Percentiles rank a stretch among this genome's conserved stretches.
These are phyloP conservation scores for Drosophila vallismaia DNA, from an alignment of 2,888 invertebrate genomes.

Conservation along the genomic window DNA sequence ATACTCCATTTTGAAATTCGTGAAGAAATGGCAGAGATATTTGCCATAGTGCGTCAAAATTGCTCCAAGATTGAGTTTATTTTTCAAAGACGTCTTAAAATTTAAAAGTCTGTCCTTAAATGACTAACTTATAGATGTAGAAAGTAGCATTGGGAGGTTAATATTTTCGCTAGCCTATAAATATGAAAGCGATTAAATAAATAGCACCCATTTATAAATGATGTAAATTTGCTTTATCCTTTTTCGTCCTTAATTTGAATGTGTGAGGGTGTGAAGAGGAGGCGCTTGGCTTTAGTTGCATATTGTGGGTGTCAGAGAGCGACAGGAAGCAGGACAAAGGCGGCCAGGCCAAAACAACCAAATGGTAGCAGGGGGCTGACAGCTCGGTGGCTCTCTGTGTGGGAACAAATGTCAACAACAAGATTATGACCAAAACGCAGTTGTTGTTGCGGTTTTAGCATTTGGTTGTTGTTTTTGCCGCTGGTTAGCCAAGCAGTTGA, in stretches of 20 bases:
- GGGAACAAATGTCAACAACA: conserved; percentile 68
- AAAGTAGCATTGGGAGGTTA: background rate
- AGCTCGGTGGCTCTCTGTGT: conserved; percentile 55
- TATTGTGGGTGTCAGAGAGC: conserved; percentile 40
- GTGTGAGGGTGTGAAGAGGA: conserved; percentile 8
- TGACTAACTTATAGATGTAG: background rate
- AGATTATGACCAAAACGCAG: conserved; percentile 61
- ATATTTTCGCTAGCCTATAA: background rate
- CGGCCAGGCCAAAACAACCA: background rate
- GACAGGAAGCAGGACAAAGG: background rate
- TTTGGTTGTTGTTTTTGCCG: conserved; percentile 19
- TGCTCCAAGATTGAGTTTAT: no score
- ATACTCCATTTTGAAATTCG: no score
- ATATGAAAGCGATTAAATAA: background rate
- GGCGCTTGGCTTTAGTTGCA: conserved; percentile 41
- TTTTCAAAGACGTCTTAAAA: background rate
- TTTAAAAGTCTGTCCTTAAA: background rate
- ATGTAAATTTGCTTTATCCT: background rate
- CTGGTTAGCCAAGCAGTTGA: conserved; percentile 63
- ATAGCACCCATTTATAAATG: background rate
- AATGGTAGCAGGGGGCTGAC: conserved; percentile 37
- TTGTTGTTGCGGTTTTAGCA: conserved; percentile 14
- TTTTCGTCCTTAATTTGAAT: conserved; percentile 10
- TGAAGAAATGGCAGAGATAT: no score
- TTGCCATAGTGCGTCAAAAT: no score